A percentile compares a stretch with the other conserved stretches of the same genome.
These are phyloP conservation scores for Apodemia hepburni DNA, from an alignment of 2,888 invertebrate genomes.

Conservation along the genomic window DNA sequence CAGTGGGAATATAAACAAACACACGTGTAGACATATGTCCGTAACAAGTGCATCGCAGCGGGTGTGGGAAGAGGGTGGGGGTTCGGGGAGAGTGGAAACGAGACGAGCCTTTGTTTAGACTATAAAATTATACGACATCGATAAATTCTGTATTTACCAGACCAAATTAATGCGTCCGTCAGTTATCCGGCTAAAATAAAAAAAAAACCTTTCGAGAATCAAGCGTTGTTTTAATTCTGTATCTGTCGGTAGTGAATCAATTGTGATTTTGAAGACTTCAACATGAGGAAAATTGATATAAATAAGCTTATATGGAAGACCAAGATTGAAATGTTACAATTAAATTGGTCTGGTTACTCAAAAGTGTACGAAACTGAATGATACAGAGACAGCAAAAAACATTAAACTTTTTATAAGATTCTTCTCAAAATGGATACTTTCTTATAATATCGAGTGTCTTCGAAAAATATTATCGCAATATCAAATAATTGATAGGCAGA, in stretches of 20 bases:
- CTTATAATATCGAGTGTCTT: too few relatives aligned
- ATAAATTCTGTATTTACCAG: slow-evolving; percentile 76
- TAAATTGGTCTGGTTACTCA: too few relatives aligned
- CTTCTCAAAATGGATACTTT: too few relatives aligned
- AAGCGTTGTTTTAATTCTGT: not conserved
- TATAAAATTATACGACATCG: slow-evolving; percentile 77
- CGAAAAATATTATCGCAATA: too few relatives aligned
- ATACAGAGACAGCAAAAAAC: too few relatives aligned
- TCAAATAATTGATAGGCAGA: too few relatives aligned
- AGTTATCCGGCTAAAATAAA: slow-evolving; percentile 26
- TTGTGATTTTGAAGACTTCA: not conserved
- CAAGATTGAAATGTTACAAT: too few relatives aligned
- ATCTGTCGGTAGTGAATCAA: not conserved
- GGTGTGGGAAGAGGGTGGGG: slow-evolving; percentile 36
- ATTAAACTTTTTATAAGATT: too few relatives aligned
- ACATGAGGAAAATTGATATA: too few relatives aligned
- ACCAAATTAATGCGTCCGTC: slow-evolving; percentile 62
- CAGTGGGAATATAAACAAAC: slow-evolving; percentile 66
- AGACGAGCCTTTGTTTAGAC: slow-evolving; percentile 74
- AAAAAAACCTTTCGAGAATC: not conserved
- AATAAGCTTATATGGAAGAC: too few relatives aligned
- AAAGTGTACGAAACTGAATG: too few relatives aligned
- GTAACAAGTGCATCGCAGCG: slow-evolving; percentile 67
- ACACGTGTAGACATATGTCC: slow-evolving; percentile 65
- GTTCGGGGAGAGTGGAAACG: slow-evolving; percentile 35